phyloP scores from a whole-genome alignment of 2,888 invertebrate species.

The Galerucella pusilla region DNA sequence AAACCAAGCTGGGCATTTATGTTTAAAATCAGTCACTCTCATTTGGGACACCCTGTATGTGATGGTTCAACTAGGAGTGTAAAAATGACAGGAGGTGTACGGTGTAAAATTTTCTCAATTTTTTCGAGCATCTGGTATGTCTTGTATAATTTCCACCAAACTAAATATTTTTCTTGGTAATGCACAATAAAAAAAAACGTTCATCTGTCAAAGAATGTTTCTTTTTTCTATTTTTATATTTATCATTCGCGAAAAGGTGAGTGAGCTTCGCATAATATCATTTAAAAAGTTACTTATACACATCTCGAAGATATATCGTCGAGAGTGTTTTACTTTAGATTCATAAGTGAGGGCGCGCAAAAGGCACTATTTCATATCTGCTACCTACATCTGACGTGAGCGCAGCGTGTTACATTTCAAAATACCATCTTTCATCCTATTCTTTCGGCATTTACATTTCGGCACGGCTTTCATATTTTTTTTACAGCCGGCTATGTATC shows the following conservation, averaged over 20 bases:
- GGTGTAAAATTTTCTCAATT: too few relatives aligned
- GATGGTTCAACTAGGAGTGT: too few relatives aligned
- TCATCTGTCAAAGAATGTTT: conserved; percentile 27
- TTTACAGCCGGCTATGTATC: conserved; percentile 37
- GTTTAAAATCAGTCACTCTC: too few relatives aligned
- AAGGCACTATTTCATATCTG: conserved; percentile 62
- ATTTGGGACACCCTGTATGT: too few relatives aligned
- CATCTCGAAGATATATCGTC: conserved; percentile 40
- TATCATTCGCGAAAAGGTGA: conserved; percentile 32
- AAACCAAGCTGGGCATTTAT: too few relatives aligned
- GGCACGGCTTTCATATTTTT: conserved; percentile 52
- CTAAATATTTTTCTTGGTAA: neutral
- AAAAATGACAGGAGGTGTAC: too few relatives aligned
- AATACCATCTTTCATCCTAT: conserved; percentile 64
- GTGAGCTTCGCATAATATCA: conserved; percentile 38
- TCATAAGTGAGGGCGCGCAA: conserved; percentile 59
- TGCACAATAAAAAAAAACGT: conserved; percentile 10
- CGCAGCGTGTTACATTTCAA: conserved; percentile 63
- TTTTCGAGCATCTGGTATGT: too few relatives aligned
- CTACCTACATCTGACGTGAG: conserved; percentile 62
- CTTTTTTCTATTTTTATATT: conserved; percentile 20
- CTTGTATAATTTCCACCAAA: neutral
- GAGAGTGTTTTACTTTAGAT: conserved; percentile 62
- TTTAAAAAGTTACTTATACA: conserved; percentile 45
- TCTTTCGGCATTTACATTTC: conserved; percentile 62